phyloP scores from a whole-genome alignment of 2,888 invertebrate species.

The Cephus pygmeus region DNA sequence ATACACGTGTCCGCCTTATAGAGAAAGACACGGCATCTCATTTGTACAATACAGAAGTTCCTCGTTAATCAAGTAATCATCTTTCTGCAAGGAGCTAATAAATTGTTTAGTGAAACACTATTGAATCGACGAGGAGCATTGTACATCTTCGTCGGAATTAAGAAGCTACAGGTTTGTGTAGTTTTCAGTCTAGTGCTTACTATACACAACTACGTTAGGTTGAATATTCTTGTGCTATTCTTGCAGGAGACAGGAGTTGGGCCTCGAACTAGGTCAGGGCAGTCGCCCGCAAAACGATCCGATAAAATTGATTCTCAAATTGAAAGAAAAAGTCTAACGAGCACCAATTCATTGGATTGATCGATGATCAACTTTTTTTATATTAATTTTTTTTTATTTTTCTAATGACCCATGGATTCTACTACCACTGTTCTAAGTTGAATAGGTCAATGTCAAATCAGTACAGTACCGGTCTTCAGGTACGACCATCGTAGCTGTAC shows the following conservation, averaged over 20 bases:
- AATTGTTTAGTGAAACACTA: neutral
- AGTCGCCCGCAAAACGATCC: constrained; percentile 55
- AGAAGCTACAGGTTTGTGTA: neutral
- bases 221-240: neutral
- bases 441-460: neutral
- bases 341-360: neutral
- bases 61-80: neutral
- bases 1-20: neutral
- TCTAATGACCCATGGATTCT: neutral
- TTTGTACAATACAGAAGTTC: neutral
- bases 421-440: neutral
- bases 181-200: neutral
- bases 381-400: neutral
- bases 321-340: neutral
- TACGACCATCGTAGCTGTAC: neutral
- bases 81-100: neutral
- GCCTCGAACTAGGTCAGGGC: constrained; percentile 59
- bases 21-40: neutral
- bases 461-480: neutral
- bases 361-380: neutral
- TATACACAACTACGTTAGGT: neutral
- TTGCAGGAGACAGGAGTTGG: constrained; percentile 48
- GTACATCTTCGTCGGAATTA: neutral
- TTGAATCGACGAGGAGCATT: neutral
- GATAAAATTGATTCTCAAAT: constrained; percentile 51